A percentile compares a stretch with the other conserved stretches of the same genome.
Conservation (phyloP, 2,888 invertebrate genomes). For the Cantharis rufa region DNA sequence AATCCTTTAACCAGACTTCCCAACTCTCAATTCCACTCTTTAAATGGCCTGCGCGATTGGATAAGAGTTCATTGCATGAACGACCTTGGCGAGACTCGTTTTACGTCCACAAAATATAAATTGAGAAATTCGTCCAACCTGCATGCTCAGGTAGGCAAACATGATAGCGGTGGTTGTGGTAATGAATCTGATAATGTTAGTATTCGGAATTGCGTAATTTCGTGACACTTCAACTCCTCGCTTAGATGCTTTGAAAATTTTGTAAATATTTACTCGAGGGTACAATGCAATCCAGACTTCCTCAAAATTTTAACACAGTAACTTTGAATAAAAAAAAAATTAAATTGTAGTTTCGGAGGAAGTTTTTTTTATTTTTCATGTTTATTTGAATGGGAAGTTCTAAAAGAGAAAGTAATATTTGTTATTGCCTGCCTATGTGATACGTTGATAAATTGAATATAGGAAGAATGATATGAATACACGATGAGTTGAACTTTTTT, state of each 20-base stretch:
- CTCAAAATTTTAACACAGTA: not conserved
- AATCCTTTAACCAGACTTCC: slow-evolving; percentile 82
- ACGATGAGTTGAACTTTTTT: not conserved
- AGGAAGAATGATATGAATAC: not conserved
- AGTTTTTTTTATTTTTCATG: not conserved
- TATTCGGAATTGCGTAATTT: slow-evolving; percentile 34
- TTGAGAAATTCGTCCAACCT: slow-evolving; percentile 38
- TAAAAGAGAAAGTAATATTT: not conserved
- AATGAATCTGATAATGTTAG: slow-evolving; percentile 28
- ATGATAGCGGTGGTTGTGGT: slow-evolving; percentile 24
- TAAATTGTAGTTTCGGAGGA: not conserved
- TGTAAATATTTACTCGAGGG: not conserved
- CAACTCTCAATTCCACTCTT: slow-evolving; percentile 77
- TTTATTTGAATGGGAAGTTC: not conserved
- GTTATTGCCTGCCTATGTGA: not conserved
- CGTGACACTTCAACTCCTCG: slow-evolving; percentile 11
- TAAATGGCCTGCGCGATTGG: slow-evolving; percentile 70
- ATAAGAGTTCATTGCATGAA: slow-evolving; percentile 54
- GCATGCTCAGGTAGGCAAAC: slow-evolving; percentile 49
- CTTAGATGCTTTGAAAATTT: not conserved
- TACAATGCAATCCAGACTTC: not conserved
- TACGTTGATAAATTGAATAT: not conserved
- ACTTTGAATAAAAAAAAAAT: not conserved
- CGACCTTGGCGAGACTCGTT: slow-evolving; percentile 38
- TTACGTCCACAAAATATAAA: slow-evolving; percentile 34